These are phyloP conservation scores for Dasypus novemcinctus DNA, from an alignment of 2,113 vertebrate species.

Conservation along the genomic window DNA sequence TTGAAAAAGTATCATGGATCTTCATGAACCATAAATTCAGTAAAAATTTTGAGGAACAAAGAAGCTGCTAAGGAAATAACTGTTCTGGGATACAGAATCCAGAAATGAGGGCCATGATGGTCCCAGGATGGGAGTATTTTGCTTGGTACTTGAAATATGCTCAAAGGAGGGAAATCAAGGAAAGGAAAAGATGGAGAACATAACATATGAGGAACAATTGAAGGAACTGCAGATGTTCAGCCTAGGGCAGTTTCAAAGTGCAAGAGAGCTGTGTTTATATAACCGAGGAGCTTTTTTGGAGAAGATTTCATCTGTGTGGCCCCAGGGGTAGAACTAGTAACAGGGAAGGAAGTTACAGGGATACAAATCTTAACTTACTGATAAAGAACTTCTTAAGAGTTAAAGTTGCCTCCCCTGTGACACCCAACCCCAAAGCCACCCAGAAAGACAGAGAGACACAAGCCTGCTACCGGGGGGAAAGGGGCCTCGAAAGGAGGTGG, in stretches of 20 bases:
- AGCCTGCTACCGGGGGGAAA: rapidly evolving
- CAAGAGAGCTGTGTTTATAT: background rate
- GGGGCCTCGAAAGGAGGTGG: background rate
- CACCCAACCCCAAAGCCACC: background rate
- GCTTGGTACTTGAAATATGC: background rate
- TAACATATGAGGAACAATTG: background rate
- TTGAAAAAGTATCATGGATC: background rate
- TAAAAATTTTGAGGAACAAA: background rate
- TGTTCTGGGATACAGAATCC: background rate
- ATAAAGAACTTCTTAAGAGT: background rate
- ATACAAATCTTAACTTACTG: background rate
- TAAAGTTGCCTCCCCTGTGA: background rate
- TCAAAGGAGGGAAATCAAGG: background rate
- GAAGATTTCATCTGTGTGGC: background rate
- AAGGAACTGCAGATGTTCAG: background rate
- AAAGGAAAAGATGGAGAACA: background rate
- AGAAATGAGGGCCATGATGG: background rate
- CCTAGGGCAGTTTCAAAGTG: background rate
- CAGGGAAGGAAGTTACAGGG: background rate
- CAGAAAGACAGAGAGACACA: background rate
- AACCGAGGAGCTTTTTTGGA: background rate
- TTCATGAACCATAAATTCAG: background rate
- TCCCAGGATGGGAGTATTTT: background rate
- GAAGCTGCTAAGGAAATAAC: background rate
- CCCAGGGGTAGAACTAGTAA: background rate